Evolutionary conservation across 2,797 vertebrate species (phyloP).

Genomic region (Pseudochaenichthys georgianus): DNA sequence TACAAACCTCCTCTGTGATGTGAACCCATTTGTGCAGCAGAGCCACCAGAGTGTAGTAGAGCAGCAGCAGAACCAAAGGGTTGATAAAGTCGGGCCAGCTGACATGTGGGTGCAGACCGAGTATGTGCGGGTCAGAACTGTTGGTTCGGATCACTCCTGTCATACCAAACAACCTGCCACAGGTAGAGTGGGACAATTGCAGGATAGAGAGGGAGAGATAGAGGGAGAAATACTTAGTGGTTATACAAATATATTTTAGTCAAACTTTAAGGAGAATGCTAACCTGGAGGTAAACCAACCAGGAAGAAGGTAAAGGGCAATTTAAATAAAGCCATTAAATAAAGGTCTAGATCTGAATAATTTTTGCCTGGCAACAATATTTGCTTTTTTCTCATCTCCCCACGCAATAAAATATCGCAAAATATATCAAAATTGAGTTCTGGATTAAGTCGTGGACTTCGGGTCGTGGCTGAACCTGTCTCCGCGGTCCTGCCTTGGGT

Average conservation of each 20-base stretch:
- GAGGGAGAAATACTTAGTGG: background rate
- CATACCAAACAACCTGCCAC: conserved; percentile 87
- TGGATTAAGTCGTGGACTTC: too few relatives aligned
- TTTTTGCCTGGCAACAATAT: background rate
- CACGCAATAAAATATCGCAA: too few relatives aligned
- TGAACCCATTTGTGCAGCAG: conserved; percentile 84
- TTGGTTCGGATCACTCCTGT: conserved; percentile 84
- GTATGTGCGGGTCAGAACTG: conserved; percentile 74
- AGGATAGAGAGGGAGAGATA: background rate
- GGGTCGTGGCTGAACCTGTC: too few relatives aligned
- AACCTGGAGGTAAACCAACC: background rate
- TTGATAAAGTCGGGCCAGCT: conserved; percentile 86
- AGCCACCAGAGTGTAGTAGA: conserved; percentile 86
- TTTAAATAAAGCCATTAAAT: background rate
- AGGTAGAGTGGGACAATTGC: conserved; percentile 11
- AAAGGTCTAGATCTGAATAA: background rate
- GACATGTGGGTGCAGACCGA: conserved; percentile 79
- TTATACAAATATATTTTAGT: background rate
- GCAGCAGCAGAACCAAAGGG: conserved; percentile 84
- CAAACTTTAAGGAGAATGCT: background rate
- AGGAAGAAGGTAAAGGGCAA: background rate
- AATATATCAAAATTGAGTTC: background rate
- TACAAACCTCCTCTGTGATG: conserved; percentile 67
- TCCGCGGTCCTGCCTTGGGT: too few relatives aligned
- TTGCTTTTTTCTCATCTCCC: background rate